Conservation (phyloP, 2,113 vertebrate genomes). For the Triplophysa siluroides region DNA sequence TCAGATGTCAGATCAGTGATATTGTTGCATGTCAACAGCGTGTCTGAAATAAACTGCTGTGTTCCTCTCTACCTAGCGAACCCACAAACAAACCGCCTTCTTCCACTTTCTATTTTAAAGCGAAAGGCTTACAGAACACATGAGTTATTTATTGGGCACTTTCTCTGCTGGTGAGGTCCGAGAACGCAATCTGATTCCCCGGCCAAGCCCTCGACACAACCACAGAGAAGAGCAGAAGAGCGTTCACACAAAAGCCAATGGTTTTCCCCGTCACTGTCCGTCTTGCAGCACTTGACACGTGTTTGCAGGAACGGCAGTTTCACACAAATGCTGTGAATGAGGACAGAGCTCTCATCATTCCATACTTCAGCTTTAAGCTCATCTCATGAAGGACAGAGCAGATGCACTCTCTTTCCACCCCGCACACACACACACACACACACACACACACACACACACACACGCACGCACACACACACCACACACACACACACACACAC, state of each 20-base stretch:
- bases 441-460: background rate
- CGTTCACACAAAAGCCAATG: background rate
- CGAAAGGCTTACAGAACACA: constrained; percentile 17
- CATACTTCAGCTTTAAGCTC: constrained; percentile 36
- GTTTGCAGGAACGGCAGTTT: background rate
- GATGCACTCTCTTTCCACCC: constrained; percentile 45
- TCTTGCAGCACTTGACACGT: background rate
- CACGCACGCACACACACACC: background rate
- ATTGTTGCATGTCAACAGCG: constrained; percentile 5
- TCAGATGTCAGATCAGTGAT: background rate
- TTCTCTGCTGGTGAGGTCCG: constrained; percentile 22
- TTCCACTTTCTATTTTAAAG: constrained; percentile 48
- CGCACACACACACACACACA: background rate
- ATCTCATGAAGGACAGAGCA: constrained; percentile 58
- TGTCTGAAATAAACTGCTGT: background rate
- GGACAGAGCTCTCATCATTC: constrained; percentile 25
- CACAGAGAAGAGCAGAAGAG: background rate
- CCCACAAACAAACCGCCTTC: background rate
- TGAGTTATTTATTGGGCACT: constrained; percentile 52
- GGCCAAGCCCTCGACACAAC: background rate
- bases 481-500: background rate
- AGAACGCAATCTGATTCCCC: constrained; percentile 28
- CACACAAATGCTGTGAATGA: background rate
- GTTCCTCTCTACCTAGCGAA: constrained; percentile 9
- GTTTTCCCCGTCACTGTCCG: too few species aligned